These are phyloP conservation scores for Ceuthmochares aereus DNA, from an alignment of 2,113 vertebrate species.

Conservation along the genomic window DNA sequence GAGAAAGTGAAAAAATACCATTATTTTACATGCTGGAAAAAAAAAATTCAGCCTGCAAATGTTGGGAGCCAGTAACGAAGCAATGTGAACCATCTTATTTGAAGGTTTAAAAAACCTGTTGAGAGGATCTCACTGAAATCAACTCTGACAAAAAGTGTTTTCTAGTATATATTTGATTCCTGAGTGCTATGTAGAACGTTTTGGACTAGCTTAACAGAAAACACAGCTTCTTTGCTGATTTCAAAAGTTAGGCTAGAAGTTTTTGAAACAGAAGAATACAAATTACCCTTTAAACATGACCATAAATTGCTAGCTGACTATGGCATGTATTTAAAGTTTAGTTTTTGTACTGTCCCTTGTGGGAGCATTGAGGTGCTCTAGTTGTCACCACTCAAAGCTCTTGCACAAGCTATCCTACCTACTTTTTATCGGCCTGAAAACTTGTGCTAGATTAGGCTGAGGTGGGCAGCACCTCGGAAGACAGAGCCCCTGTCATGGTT, in stretches of 20 bases:
- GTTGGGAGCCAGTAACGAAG: neutral
- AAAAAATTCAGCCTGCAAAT: neutral
- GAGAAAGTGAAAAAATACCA: neutral
- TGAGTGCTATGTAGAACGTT: neutral
- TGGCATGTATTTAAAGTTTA: neutral
- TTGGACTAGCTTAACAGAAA: neutral
- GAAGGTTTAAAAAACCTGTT: neutral
- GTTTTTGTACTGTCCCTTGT: neutral
- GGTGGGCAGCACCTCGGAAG: neutral
- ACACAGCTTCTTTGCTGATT: neutral
- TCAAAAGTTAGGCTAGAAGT: neutral
- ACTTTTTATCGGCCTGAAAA: neutral
- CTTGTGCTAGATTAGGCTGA: neutral
- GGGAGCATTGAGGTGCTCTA: neutral
- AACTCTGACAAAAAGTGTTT: neutral
- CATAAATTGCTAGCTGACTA: no score
- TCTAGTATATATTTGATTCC: neutral
- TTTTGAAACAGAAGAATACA: neutral
- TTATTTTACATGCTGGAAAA: neutral
- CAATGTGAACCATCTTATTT: neutral
- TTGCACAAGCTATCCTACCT: neutral
- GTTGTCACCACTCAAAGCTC: neutral
- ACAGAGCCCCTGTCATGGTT: no score
- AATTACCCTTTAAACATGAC: no score
- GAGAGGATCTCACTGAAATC: neutral